These are phyloP conservation scores for Zoroaster sp. DNA, from an alignment of 53 echinoderm and acorn worm species.

Conservation along the genomic window DNA sequence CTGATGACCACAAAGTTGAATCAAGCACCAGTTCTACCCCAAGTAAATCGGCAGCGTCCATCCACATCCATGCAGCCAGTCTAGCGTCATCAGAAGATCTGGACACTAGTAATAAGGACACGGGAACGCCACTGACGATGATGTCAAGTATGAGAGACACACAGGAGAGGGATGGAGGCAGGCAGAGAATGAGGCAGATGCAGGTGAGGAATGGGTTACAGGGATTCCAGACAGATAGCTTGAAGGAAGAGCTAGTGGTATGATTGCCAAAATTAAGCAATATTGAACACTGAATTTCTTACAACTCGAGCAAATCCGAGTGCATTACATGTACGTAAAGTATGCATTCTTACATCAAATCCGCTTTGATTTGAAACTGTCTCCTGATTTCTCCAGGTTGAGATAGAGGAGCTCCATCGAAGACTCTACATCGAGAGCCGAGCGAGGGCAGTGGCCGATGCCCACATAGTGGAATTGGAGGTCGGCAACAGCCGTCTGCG, in stretches of 20 bases:
- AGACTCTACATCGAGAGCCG: slow-evolving; percentile 88
- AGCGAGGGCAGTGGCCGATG: slow-evolving; percentile 79
- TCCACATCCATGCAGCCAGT: slow-evolving; percentile 68
- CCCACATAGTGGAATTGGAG: slow-evolving; percentile 79
- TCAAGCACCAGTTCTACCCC: slow-evolving; percentile 63
- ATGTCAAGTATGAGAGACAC: slow-evolving; percentile 40
- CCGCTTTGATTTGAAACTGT: neutral
- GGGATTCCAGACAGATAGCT: too few species aligned
- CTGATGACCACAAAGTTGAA: slow-evolving; percentile 31
- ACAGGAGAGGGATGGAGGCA: neutral
- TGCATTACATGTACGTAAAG: too few species aligned
- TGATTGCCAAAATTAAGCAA: too few species aligned
- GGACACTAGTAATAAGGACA: slow-evolving; percentile 77
- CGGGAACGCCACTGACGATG: slow-evolving; percentile 51
- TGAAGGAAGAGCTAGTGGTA: too few species aligned
- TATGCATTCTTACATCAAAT: too few species aligned
- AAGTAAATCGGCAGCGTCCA: slow-evolving; percentile 47
- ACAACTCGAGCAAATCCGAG: too few species aligned
- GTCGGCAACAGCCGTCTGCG: slow-evolving; percentile 87
- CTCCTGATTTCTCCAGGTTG: slow-evolving; percentile 49
- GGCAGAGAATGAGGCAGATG: slow-evolving; percentile 55
- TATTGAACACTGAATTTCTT: too few species aligned
- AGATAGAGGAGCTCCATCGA: slow-evolving; percentile 83
- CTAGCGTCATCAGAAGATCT: slow-evolving; percentile 42
- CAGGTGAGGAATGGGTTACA: slow-evolving; percentile 48